These are phyloP conservation scores for Sphaerophoria rueppellii DNA, from an alignment of 2,888 invertebrate species.

Conservation along the genomic window DNA sequence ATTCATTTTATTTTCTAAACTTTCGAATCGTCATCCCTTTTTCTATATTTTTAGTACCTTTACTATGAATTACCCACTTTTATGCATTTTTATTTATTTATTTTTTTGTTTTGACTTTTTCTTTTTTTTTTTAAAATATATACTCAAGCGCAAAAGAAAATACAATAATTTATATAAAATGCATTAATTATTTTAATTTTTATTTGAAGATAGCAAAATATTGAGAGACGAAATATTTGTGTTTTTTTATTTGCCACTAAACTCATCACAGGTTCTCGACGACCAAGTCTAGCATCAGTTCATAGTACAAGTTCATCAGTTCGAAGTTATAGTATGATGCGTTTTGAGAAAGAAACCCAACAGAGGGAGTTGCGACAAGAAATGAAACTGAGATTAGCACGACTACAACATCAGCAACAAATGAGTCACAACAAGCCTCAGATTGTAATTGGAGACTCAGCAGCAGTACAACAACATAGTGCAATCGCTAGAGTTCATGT, in stretches of 20 bases:
- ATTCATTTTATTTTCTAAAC: neutral
- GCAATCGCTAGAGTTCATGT: conserved; percentile 77
- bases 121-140: neutral
- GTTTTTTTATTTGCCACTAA: conserved; percentile 15
- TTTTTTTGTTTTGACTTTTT: too few relatives aligned
- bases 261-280: conserved; percentile 89
- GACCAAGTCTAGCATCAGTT: conserved; percentile 93
- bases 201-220: neutral
- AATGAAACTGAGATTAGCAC: conserved; percentile 89
- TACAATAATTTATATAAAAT: neutral
- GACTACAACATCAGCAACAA: conserved; percentile 85
- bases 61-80: conserved; percentile 48
- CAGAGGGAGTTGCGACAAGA: conserved; percentile 90
- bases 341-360: conserved; percentile 91
- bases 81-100: conserved; percentile 41
- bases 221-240: conserved; percentile 16
- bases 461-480: conserved; percentile 77
- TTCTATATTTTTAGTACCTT: neutral
- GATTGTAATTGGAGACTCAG: conserved; percentile 82
- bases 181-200: conserved; percentile 6
- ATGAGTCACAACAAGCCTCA: conserved; percentile 84
- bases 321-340: conserved; percentile 90
- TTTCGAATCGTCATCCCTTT: neutral
- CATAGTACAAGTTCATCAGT: conserved; percentile 93
- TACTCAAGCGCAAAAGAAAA: conserved; percentile 18